Conservation (phyloP, 2,797 vertebrate genomes). For the Sebastes jordani region DNA sequence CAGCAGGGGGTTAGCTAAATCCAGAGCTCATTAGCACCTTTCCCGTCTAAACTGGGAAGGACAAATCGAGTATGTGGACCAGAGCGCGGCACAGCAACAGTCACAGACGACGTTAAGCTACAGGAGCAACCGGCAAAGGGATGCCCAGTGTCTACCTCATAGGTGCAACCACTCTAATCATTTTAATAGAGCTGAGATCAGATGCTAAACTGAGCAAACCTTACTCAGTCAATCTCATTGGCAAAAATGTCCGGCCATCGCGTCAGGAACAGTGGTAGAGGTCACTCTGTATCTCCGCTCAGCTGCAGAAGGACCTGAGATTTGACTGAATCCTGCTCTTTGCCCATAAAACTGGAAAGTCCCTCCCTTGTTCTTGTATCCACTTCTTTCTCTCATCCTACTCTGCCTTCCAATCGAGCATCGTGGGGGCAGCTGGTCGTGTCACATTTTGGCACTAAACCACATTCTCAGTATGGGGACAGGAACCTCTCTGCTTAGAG, state of each 20-base stretch:
- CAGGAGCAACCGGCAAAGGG: conserved; percentile 2
- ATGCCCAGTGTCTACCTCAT: background rate
- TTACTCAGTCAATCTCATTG: conserved; percentile 53
- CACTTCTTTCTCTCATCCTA: background rate
- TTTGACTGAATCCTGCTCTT: too few relatives aligned
- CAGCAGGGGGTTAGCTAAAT: conserved; percentile 6
- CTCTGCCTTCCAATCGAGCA: background rate
- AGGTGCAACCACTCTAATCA: conserved; percentile 61
- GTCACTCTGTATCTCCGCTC: conserved; percentile 8
- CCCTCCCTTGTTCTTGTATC: background rate
- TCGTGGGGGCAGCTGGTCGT: background rate
- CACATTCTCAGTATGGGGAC: background rate
- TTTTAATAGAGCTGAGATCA: conserved; percentile 56
- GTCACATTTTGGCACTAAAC: conserved; percentile 4
- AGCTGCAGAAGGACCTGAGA: background rate
- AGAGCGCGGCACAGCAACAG: background rate
- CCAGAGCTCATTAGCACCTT: conserved; percentile 40
- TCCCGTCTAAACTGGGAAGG: conserved; percentile 18
- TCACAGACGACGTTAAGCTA: conserved; percentile 26
- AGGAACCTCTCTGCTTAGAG: conserved; percentile 16
- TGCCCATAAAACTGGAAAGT: background rate
- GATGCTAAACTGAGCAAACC: conserved; percentile 63
- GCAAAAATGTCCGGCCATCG: conserved; percentile 30
- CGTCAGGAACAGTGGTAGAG: background rate
- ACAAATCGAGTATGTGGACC: background rate